Base-by-base conservation (phyloP, 2,888 invertebrate species). In the Pseudococcus longispinus region DNA sequence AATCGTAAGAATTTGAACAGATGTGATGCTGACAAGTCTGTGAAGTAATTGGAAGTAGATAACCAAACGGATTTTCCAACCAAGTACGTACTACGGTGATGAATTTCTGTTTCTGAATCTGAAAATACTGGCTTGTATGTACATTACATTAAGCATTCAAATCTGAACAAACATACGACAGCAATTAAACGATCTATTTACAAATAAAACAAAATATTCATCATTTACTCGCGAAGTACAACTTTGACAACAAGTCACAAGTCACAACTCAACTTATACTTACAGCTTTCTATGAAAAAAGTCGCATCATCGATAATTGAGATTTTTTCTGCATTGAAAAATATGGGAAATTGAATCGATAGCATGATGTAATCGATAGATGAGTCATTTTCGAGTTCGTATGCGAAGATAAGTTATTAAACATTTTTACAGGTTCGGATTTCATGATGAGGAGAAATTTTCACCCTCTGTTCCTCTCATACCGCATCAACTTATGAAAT, bases 181-280 rank as follows among this genome's bases (percentile, higher is more conserved):
- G 15, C 18, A 32, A 32, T 51, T 51, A 18, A 3, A 51, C n/a
- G n/a, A n/a, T n/a, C n/a, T 51, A 15, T 37, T 37, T 60, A 60
- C 60, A 60, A 60, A 60, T 13, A 60, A 23, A 60, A 60, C 23
- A 60, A 60, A 60, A 11, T 23, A 20, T 51, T 51, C 6, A 55
- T n/a, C 18, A 55, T n/a, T 46, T 11, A 46, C 4, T 44, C n/a
- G 15, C 51, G 1, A 23, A 60, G 23, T 23, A 60, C 60, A 60
- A 60, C 60, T 60, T 55, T 60, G 60, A 60, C 60, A 60, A 60
- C 60, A 60, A 60, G 60, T 60, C 60, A 60, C 11, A 60, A n/a
- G n/a, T n/a, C n/a, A n/a, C n/a, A n/a, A n/a, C n/a, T n/a, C n/a
- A n/a, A n/a, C n/a, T n/a, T n/a, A n/a, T n/a, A 60, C 60, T 60